These are phyloP conservation scores for Mobula hypostoma DNA, from an alignment of 2,113 vertebrate genomes.

Conservation along the genomic window DNA sequence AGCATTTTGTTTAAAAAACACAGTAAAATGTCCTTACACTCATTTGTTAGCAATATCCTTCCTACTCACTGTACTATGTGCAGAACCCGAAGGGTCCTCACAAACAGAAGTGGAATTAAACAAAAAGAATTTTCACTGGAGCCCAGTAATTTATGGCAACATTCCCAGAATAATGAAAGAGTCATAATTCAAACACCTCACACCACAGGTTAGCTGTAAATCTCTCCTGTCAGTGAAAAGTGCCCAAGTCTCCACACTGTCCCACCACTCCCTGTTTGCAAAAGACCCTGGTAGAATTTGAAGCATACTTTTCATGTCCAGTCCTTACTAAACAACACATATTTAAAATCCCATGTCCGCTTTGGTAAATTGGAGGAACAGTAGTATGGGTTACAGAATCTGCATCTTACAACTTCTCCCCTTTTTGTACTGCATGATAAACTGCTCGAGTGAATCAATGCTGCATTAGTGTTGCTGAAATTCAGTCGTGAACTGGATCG, in stretches of 20 bases:
- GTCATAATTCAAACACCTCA: neutral
- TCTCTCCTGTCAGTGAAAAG: neutral
- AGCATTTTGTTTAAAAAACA: too few species aligned
- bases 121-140: neutral
- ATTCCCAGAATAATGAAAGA: neutral
- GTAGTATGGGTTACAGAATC: neutral
- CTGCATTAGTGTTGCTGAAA: neutral
- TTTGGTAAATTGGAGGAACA: neutral
- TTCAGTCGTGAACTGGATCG: neutral
- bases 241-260: neutral
- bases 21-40: neutral
- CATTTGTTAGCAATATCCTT: neutral
- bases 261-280: neutral
- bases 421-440: neutral
- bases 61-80: neutral
- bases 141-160: neutral
- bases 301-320: neutral
- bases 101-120: constrained; percentile 6
- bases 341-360: neutral
- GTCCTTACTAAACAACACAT: neutral
- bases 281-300: neutral
- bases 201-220: neutral
- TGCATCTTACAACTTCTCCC: neutral
- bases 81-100: neutral
- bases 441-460: neutral